Evolutionary conservation across 2,888 invertebrate species (phyloP), one percentile per base, ranked within the genome.

Genomic region (Tortricodes alternella): DNA sequence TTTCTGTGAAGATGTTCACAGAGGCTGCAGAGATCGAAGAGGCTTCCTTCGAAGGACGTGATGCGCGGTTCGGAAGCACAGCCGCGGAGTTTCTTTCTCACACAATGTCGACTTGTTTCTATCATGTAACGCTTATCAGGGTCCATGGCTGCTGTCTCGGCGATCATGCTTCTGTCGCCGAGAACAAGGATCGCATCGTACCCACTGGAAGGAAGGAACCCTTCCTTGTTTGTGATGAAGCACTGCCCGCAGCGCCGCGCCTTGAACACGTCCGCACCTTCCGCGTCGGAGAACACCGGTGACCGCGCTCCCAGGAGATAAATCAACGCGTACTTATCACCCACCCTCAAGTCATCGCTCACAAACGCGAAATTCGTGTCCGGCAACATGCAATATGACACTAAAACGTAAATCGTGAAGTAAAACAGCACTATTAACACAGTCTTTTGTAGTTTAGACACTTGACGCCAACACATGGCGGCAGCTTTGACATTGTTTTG

Each of bases 211-310:
- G 84, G 83, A 6, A 83, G 56, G 49, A 85, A 80, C 0, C 81
- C 84, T 46, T 62, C 73, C 61, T 85, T 83, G 57, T 83, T 83
- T 0, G 85, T 84, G 23, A 85, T 60, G 61, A 79, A 81, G 55
- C 85, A 85, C 2, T 41, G 58, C 0, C 76, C 80, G 61, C 85
- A 84, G 7, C 63, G 62, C 2, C 74, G 56, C 2, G 62, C 56
- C 1, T 60, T 53, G 59, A 84, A 79, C 37, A 80, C 77, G 1
- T 70, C 69, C 0, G 77, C 78, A 1, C 80, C 83, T 0, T 82
- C 81, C 0, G 59, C 55, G 44, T 83, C 83, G 0, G 71, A 55
- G 55, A 78, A 72, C 9, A 71, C 62, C 37, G 76, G 71, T 38
- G 61, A 38, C 0, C 57, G 48, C 1, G 75, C 71, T n/a, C 75